These are phyloP conservation scores for Sebastes vulpes DNA, from an alignment of 2,797 vertebrate species.

Conservation along the genomic window DNA sequence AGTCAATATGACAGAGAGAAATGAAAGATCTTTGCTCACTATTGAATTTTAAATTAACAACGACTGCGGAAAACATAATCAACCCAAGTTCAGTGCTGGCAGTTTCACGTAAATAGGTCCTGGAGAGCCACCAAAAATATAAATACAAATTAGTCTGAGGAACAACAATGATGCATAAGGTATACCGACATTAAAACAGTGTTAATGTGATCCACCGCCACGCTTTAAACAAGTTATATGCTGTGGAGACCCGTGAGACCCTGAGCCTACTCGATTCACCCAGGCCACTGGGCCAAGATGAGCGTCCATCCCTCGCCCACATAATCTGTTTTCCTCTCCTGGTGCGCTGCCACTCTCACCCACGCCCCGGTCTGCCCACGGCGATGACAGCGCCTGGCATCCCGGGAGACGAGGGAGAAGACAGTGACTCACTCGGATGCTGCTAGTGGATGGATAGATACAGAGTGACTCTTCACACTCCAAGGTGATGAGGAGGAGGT, in stretches of 20 bases:
- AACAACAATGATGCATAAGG: not conserved
- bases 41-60: not conserved
- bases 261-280: conserved; percentile 11
- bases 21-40: not conserved
- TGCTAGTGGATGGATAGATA: conserved; percentile 50
- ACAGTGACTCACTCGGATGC: conserved; percentile 73
- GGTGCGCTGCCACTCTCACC: conserved; percentile 57
- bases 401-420: conserved; percentile 44
- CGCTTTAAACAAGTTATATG: not conserved
- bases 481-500: conserved; percentile 40
- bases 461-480: conserved; percentile 62
- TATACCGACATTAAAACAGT: not conserved
- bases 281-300: conserved; percentile 26
- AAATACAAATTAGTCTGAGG: not conserved
- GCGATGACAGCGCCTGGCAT: conserved; percentile 57
- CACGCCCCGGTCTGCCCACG: conserved; percentile 65
- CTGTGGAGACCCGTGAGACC: conserved; percentile 27
- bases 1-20: conserved; percentile 1
- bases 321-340: conserved; percentile 27
- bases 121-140: not conserved
- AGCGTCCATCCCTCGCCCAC: conserved; percentile 41
- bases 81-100: not conserved
- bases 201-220: not conserved
- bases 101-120: not conserved
- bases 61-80: not conserved